A percentile compares a stretch with the other conserved stretches of the same genome.
Conservation (phyloP, 1,140 invertebrate genomes). For the Oreohelix idahoensis region DNA sequence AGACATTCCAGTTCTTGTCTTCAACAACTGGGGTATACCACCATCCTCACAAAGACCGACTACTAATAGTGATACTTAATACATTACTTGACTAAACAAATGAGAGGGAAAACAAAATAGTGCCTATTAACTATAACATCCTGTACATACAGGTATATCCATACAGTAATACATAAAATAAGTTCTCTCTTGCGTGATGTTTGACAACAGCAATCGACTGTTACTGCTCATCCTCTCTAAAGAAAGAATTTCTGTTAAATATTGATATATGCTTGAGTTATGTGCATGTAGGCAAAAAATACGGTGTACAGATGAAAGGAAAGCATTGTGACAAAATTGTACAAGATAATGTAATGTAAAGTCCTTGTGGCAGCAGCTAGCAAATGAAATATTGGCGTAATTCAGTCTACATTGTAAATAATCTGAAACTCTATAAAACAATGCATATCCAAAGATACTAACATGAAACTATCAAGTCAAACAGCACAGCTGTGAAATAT, state of each 20-base stretch:
- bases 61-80: neutral
- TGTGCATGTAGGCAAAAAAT: conserved; percentile 18
- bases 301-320: conserved; percentile 24
- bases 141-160: conserved; percentile 35
- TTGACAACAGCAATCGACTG: conserved; percentile 22
- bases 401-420: too few species aligned
- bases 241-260: conserved; percentile 41
- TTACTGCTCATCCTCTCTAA: conserved; percentile 38
- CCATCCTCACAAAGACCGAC: neutral
- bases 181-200: conserved; percentile 26
- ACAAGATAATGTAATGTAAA: neutral
- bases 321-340: conserved; percentile 40
- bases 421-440: too few species aligned
- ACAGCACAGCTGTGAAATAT: too few species aligned
- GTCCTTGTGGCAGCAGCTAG: too few species aligned
- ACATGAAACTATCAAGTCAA: too few species aligned
- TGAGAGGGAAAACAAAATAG: conserved; percentile 52
- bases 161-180: conserved; percentile 15
- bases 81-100: conserved; percentile 51
- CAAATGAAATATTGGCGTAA: too few species aligned
- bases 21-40: neutral
- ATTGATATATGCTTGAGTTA: conserved; percentile 41
- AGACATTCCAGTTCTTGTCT: neutral
- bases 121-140: conserved; percentile 26
- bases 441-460: too few species aligned